Evolutionary conservation across 2,797 vertebrate genomes (phyloP), one percentile per base, ranked within the genome.

Genomic region (Neopelma chrysocephalum): DNA sequence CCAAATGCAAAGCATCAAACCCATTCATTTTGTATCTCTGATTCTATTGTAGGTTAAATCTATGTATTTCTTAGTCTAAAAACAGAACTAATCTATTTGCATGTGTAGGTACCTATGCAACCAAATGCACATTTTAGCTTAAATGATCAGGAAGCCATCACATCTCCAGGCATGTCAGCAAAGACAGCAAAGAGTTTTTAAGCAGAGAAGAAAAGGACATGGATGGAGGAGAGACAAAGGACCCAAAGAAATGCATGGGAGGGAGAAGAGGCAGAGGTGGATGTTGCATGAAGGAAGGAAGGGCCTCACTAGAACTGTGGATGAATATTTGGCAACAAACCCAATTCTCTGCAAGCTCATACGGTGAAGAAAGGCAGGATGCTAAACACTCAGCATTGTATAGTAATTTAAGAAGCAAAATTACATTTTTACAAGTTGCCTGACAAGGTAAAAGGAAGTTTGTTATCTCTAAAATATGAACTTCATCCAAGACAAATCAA

Each of bases 251-350:
- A 11, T 4, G 48, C 10, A 5, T 3, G 51, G 77, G 36, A 29
- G 2, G 7, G 61, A 50, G 58, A 57, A 11, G 50, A 36, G 4
- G 32, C 29, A 34, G 11, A 43, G 43, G 56, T 83, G 54, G 58
- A 8, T 50, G 58, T 13, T 73, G 69, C 8, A 7, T 0, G 2
- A 12, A 21, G 34, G 21, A 64, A 58, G 38, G 43, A 40, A 57
- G 6, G 18, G 29, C 15, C 32, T 76, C 15, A 19, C 2, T 13
- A 60, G 60, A 72, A 47, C 6, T 3, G 2, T 21, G 51, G 72
- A 7, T 0, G 0, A 3, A 3, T 14, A 62, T 42, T 15, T 70
- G 68, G 43, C 19, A 73, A 22, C 27, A 82, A 85, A 40, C 3
- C 3, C 2, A 7, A 6, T 2, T 36, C 40, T 80, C 48, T n/a